phyloP scores from a whole-genome alignment of 2,888 invertebrate genomes.

The Liposcelis brunnea region DNA sequence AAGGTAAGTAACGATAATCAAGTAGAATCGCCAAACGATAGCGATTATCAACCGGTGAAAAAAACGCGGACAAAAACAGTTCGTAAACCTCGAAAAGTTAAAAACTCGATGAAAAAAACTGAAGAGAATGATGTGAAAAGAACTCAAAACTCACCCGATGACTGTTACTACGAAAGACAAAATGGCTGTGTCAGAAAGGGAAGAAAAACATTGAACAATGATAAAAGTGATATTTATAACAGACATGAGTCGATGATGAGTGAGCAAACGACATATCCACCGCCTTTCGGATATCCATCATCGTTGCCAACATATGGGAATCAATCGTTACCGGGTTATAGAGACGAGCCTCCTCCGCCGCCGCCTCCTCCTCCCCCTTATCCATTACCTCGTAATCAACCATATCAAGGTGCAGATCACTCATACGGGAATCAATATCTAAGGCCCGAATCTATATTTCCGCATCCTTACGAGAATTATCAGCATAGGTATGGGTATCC shows the following conservation, averaged over 20 bases:
- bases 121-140: background rate
- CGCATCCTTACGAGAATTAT: no score
- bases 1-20: constrained; percentile 10
- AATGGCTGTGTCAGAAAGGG: background rate
- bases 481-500: no score
- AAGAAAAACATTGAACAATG: background rate
- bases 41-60: background rate
- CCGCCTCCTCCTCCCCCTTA: background rate
- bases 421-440: background rate
- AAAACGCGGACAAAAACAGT: constrained; percentile 1
- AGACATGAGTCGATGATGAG: no score
- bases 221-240: no score
- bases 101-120: background rate
- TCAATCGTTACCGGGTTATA: background rate
- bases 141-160: background rate
- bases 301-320: background rate
- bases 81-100: constrained; percentile 4
- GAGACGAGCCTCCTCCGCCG: background rate
- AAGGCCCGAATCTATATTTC: no score
- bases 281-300: background rate
- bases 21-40: no score
- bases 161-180: no score
- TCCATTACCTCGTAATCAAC: background rate
- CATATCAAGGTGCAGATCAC: background rate
- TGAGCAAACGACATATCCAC: background rate